Conservation (phyloP, 2,113 vertebrate species). For the Muscicapa adusta region DNA sequence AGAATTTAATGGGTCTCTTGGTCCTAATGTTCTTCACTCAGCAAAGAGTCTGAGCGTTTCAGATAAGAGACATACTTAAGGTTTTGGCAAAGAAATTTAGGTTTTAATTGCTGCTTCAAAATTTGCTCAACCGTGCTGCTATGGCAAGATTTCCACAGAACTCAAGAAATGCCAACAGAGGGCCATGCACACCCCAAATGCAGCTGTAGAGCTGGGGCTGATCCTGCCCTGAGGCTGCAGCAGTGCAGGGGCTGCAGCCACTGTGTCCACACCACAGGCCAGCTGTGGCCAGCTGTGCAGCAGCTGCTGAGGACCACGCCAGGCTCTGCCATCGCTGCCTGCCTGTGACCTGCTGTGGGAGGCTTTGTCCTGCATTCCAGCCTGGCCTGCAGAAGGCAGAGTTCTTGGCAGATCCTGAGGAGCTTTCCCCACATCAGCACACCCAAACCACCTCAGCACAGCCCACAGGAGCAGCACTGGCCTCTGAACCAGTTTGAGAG, state of each 20-base stretch:
- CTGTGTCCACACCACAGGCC: fast-evolving
- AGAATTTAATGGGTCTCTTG: constrained; percentile 44
- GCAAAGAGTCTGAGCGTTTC: constrained; percentile 4
- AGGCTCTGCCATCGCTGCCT: fast-evolving
- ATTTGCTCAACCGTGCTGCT: not conserved
- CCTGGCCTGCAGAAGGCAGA: not conserved
- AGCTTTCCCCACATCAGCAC: not conserved
- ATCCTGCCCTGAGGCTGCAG: fast-evolving
- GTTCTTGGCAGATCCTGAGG: fast-evolving
- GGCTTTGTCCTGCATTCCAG: not conserved
- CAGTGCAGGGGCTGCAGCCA: fast-evolving
- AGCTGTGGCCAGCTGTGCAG: not conserved
- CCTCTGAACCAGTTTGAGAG: fast-evolving
- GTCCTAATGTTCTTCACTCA: constrained; percentile 52
- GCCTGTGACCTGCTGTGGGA: fast-evolving
- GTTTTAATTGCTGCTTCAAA: constrained; percentile 37
- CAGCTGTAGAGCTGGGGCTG: not conserved
- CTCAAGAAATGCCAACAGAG: fast-evolving
- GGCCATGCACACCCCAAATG: not conserved
- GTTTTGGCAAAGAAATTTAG: constrained; percentile 26
- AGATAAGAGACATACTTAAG: constrained; percentile 35
- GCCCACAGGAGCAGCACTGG: fast-evolving
- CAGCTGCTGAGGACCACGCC: fast-evolving
- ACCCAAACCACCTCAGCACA: fast-evolving
- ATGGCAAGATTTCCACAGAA: not conserved